Percentiles rank a stretch among this genome's conserved stretches.
phyloP scores from a whole-genome alignment of 2,797 vertebrate genomes.

The Cuniculus paca region DNA sequence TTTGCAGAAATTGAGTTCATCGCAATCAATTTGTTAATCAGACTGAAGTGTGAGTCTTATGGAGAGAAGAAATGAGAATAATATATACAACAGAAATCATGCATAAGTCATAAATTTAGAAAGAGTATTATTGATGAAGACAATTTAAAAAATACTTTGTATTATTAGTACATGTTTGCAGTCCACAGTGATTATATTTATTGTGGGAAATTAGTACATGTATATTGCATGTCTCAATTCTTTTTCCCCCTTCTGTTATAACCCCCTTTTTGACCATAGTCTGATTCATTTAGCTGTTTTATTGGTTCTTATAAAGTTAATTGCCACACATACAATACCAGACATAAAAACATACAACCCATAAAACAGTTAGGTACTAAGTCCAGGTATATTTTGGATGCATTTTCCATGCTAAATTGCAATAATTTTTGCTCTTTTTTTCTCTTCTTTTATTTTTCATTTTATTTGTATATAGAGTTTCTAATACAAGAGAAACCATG shows the following conservation, averaged over 20 bases:
- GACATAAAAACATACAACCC: too few species aligned
- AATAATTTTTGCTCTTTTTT: neutral
- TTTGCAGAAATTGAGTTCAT: neutral
- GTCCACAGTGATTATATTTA: too few species aligned
- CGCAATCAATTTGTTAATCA: neutral
- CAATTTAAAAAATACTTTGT: neutral
- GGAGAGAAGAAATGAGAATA: neutral
- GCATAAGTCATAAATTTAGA: neutral
- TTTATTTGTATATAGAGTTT: neutral
- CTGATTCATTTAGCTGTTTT: neutral
- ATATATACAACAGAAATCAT: neutral
- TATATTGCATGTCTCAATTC: neutral
- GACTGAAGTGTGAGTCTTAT: neutral
- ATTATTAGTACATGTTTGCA: neutral
- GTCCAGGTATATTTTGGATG: neutral
- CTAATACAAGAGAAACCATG: too few species aligned
- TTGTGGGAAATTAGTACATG: too few species aligned
- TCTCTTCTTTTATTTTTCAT: neutral
- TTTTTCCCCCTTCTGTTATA: neutral
- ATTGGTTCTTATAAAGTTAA: neutral
- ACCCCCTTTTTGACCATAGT: neutral
- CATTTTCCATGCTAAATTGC: neutral
- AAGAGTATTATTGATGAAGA: neutral
- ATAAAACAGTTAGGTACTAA: neutral
- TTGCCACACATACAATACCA: neutral